Evolutionary conservation across 2,113 vertebrate species (phyloP), one percentile per base, ranked within the genome.

Genomic region (Gavialis gangeticus): DNA sequence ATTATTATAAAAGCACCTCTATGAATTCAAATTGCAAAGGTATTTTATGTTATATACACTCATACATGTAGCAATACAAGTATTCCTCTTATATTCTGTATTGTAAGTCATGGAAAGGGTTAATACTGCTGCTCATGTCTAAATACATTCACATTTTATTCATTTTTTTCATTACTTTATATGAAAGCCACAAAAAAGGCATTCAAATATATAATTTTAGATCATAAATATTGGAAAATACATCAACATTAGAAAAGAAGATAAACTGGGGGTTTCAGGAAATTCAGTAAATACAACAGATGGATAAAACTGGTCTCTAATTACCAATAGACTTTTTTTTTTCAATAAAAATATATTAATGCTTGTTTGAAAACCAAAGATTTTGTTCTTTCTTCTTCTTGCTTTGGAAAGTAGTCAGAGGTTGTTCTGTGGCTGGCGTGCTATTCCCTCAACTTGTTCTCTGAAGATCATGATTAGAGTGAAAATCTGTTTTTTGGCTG

Each of bases 331-430:
- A 94, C 78, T 76, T 37, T 12, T 90, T 94, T 88, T 80, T 19
- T 80, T 83, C 22, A 87, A 78, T 56, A 63, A 76, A 93, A 86
- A 4, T 66, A 79, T 12, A 63, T 56, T 91, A 81, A 22, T 37
- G 16, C 77, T 83, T 88, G 12, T 25, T 75, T 88, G 58, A 87
- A 46, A 87, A 30, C 55, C 82, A 76, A 64, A 82, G n/a, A 79
- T 96, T 90, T 75, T 21, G 88, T 87, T 93, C 24, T 96, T 94
- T 91, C 90, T 87, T 96, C 82, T 87, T 11, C 24, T 91, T 78
- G 89, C 73, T 66, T 56, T 71, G 21, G 78, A 90, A 56, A 89
- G 37, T 85, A 96, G 80, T 91, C n/a, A 88, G 78, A 91, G 22
- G 16, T 92, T 91, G 8, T 82, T 96, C 63, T 87, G 21, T 84